Evolutionary conservation across 2,888 invertebrate genomes (phyloP).

Genomic region (Ormyrus pomaceus): DNA sequence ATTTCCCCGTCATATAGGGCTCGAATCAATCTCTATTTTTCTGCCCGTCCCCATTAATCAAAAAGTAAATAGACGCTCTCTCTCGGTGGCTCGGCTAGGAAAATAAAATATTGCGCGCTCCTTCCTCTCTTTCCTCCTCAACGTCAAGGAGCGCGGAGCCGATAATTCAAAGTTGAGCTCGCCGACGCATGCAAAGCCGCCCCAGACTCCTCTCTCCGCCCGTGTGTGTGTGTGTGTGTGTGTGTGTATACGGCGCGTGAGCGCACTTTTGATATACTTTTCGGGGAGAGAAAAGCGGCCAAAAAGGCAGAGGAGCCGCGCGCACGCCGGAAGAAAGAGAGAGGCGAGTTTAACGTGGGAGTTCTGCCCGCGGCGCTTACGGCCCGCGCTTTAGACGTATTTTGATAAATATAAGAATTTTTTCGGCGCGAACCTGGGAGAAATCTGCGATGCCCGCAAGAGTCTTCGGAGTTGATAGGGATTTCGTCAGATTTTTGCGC

Average conservation of each 20-base stretch:
- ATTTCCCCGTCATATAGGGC: background rate
- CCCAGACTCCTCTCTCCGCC: background rate
- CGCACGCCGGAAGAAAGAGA: too few relatives aligned
- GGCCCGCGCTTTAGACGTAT: too few relatives aligned
- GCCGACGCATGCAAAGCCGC: background rate
- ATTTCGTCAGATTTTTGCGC: too few relatives aligned
- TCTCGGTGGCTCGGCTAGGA: background rate
- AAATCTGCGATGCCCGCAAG: too few relatives aligned
- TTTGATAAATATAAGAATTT: too few relatives aligned
- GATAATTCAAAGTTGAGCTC: slow-evolving; percentile 42
- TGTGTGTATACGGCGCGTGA: background rate
- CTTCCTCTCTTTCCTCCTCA: background rate
- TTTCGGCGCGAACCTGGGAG: too few relatives aligned
- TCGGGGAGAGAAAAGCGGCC: slow-evolving; percentile 12
- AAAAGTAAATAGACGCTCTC: slow-evolving; percentile 29
- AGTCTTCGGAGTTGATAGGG: too few relatives aligned
- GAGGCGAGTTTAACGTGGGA: background rate
- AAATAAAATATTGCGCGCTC: slow-evolving; percentile 36
- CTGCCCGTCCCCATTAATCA: slow-evolving; percentile 21
- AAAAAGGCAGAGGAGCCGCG: background rate
- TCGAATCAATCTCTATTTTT: slow-evolving; percentile 49
- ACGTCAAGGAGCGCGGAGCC: slow-evolving; percentile 25
- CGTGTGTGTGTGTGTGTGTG: too few relatives aligned
- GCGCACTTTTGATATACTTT: slow-evolving; percentile 29
- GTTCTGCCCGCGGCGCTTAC: too few relatives aligned